Conservation (phyloP, 1,140 invertebrate genomes). For the Bombus vancouverensis region DNA sequence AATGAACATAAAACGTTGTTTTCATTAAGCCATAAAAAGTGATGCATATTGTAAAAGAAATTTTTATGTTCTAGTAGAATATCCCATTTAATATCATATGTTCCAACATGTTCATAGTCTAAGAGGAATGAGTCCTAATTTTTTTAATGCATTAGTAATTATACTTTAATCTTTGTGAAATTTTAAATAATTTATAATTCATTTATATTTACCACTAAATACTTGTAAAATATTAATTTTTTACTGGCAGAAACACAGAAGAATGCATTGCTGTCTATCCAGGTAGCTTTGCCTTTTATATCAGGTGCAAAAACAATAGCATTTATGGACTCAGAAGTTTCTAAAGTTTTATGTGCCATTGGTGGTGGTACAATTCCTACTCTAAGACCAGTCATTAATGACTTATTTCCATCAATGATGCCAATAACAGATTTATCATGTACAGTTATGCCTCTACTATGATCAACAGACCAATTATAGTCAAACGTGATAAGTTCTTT, state of each 20-base stretch:
- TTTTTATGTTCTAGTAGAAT: slow-evolving; percentile 22
- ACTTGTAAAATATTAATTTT: slow-evolving; percentile 65
- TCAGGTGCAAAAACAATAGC: slow-evolving; percentile 84
- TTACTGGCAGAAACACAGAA: slow-evolving; percentile 70
- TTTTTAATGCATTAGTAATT: neutral
- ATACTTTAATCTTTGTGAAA: neutral
- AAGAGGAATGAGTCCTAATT: slow-evolving; percentile 58
- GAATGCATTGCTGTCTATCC: slow-evolving; percentile 78
- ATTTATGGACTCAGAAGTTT: slow-evolving; percentile 84
- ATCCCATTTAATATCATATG: slow-evolving; percentile 67
- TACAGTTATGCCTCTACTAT: slow-evolving; percentile 81
- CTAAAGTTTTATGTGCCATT: slow-evolving; percentile 87
- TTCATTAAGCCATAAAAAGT: slow-evolving; percentile 77
- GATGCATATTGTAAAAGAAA: slow-evolving; percentile 63
- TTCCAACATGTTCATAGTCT: slow-evolving; percentile 64
- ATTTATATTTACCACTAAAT: slow-evolving; percentile 61
- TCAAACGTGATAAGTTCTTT: slow-evolving; percentile 84
- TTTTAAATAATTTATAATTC: slow-evolving; percentile 54
- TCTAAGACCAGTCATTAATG: slow-evolving; percentile 89
- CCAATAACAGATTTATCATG: slow-evolving; percentile 85
- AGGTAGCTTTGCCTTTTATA: slow-evolving; percentile 55
- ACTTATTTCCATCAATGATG: slow-evolving; percentile 90
- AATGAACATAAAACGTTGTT: slow-evolving; percentile 70
- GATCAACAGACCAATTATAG: slow-evolving; percentile 85
- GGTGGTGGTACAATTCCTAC: slow-evolving; percentile 91